phyloP scores from a whole-genome alignment of 1,140 invertebrate species.

The Drosophila kanapiae region DNA sequence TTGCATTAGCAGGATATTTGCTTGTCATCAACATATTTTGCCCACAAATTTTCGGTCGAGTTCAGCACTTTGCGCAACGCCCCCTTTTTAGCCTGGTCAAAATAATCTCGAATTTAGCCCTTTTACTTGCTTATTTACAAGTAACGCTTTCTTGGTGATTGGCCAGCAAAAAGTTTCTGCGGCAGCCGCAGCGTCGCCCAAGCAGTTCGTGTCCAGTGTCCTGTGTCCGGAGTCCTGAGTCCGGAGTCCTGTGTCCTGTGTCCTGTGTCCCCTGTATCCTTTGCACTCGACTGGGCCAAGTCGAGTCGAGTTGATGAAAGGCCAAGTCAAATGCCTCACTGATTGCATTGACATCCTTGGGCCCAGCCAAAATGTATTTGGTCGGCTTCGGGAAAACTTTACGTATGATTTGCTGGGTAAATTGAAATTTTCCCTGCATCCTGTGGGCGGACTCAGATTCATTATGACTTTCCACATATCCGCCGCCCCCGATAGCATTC shows the following conservation, averaged over 20 bases:
- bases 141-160: slow-evolving; percentile 63
- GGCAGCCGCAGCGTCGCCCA: slow-evolving; percentile 60
- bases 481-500: slow-evolving; percentile 12
- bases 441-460: slow-evolving; percentile 27
- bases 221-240: not conserved
- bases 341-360: slow-evolving; percentile 59
- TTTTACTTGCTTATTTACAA: slow-evolving; percentile 42
- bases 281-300: slow-evolving; percentile 28
- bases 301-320: slow-evolving; percentile 62
- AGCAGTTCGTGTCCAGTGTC: slow-evolving; percentile 34
- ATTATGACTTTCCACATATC: slow-evolving; percentile 55
- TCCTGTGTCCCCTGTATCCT: slow-evolving; percentile 10
- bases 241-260: not conserved
- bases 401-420: slow-evolving; percentile 78
- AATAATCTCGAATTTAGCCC: slow-evolving; percentile 58
- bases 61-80: slow-evolving; percentile 63
- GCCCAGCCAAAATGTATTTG: slow-evolving; percentile 28
- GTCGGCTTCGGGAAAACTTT: slow-evolving; percentile 50
- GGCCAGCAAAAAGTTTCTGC: slow-evolving; percentile 66
- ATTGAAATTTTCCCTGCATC: slow-evolving; percentile 70
- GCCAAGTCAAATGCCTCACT: slow-evolving; percentile 74
- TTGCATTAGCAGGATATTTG: slow-evolving; percentile 65
- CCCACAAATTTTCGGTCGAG: slow-evolving; percentile 53
- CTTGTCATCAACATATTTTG: slow-evolving; percentile 32
- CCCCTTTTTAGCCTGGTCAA: slow-evolving; percentile 30